Evolutionary conservation across 2,888 invertebrate genomes (phyloP), one percentile per base, ranked within the genome.

Genomic region (Eucera pruinosa): DNA sequence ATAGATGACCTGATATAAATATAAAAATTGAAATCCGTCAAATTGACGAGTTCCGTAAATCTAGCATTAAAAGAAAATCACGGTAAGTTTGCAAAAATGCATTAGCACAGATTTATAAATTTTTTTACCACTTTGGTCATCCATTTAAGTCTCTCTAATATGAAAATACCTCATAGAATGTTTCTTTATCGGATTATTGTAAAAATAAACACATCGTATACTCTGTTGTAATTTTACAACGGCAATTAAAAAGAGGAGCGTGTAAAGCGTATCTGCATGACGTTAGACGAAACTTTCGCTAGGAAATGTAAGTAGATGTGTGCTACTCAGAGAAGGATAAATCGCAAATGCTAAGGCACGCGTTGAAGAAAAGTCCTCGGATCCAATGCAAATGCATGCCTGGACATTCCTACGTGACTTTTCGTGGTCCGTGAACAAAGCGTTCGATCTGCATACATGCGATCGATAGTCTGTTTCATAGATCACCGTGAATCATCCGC

Each of bases 401-500:
- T 33, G 62, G 41, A 75, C 72, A 69, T 65, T 65, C 60, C 69
- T 48, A 78, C 80, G 82, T 83, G 83, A 80, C 70, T 73, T 76
- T 78, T 62, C 65, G 64, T 61, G 68, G 69, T 62, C 67, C 65
- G 74, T 64, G 57, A 74, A 83, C 80, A 81, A 82, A 82, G 73
- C 67, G 55, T 65, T 64, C 70, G 66, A 82, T 67, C 48, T 50
- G 66, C 72, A 66, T 77, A 77, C 68, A 48, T 43, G 64, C 58
- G 67, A 77, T 62, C 71, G 23, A 27, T 61, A 47, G 58, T 9
- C 13, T 33, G 58, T 70, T 45, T 68, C 50, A 57, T 69, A 54
- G 73, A 71, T 80, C 54, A 55, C 36, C 54, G 72, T 83, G 83
- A 83, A 76, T 83, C 83, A 83, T 45, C 2, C 69, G 81, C 66